phyloP scores from a whole-genome alignment of 2,113 vertebrate species.

The Stomatorhinus ivindoensis region DNA sequence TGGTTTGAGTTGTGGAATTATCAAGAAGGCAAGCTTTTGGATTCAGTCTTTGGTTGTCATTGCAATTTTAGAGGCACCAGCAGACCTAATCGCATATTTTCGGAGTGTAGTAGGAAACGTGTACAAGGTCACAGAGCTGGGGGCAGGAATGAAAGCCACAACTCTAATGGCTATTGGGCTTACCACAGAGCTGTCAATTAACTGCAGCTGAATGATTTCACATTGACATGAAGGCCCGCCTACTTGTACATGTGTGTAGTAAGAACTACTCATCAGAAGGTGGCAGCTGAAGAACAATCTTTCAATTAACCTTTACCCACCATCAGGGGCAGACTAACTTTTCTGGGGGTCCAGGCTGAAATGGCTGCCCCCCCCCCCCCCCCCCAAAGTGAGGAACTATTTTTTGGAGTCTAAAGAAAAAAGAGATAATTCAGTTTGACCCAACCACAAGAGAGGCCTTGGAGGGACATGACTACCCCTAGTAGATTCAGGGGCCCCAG shows the following conservation, averaged over 20 bases:
- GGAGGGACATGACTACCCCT: neutral
- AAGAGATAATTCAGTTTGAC: neutral
- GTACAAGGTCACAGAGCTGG: neutral
- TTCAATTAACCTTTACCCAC: neutral
- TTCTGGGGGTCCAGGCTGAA: neutral
- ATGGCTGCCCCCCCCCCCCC: neutral
- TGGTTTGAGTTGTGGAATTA: neutral
- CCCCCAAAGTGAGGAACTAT: neutral
- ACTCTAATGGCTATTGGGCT: neutral
- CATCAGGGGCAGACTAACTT: neutral
- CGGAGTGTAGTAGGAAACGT: neutral
- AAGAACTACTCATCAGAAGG: constrained; percentile 42
- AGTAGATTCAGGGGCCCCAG: neutral
- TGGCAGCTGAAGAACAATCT: constrained; percentile 39
- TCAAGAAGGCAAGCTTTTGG: neutral
- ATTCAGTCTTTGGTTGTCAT: neutral
- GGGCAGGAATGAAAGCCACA: neutral
- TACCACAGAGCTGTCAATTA: neutral
- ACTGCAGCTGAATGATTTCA: neutral
- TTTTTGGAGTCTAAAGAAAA: neutral
- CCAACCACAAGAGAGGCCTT: neutral
- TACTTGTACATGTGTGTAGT: neutral
- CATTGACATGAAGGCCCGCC: neutral
- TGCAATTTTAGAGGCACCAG: neutral
- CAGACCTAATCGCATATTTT: neutral